Conservation (phyloP, 1,140 invertebrate genomes). For the Zophobas atratus region DNA sequence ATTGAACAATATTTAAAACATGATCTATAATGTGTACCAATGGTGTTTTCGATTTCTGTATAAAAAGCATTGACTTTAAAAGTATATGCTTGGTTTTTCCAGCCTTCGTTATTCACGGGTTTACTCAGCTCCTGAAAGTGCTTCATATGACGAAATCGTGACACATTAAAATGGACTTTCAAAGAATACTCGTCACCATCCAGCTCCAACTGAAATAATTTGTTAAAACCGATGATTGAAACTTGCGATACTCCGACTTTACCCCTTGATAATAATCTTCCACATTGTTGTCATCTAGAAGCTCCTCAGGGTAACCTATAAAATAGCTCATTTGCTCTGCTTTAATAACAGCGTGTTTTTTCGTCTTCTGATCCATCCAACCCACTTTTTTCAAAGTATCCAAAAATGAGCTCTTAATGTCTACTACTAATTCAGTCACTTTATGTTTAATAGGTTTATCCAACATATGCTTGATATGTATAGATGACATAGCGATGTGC, state of each 20-base stretch:
- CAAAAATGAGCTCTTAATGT: constrained; percentile 72
- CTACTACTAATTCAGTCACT: constrained; percentile 74
- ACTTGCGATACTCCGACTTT: not conserved
- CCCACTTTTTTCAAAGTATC: constrained; percentile 72
- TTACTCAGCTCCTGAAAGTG: constrained; percentile 70
- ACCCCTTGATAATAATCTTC: constrained; percentile 65
- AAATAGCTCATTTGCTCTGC: constrained; percentile 68
- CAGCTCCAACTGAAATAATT: constrained; percentile 74
- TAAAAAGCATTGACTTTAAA: constrained; percentile 75
- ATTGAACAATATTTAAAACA: not conserved
- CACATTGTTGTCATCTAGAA: constrained; percentile 69
- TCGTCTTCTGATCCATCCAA: constrained; percentile 79
- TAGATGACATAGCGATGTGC: constrained; percentile 70
- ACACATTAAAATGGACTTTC: constrained; percentile 79
- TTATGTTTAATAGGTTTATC: constrained; percentile 67
- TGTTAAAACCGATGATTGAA: too few relatives aligned
- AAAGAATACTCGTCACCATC: constrained; percentile 76
- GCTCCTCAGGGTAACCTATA: constrained; percentile 72
- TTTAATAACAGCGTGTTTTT: constrained; percentile 69
- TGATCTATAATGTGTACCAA: constrained; percentile 66
- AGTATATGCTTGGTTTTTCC: constrained; percentile 72
- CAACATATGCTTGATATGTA: constrained; percentile 71
- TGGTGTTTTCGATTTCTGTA: constrained; percentile 73
- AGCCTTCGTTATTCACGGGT: constrained; percentile 74
- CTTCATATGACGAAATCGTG: constrained; percentile 23